Evolutionary conservation across 2,888 invertebrate genomes (phyloP).

Genomic region (Charanyca ferruginea): DNA sequence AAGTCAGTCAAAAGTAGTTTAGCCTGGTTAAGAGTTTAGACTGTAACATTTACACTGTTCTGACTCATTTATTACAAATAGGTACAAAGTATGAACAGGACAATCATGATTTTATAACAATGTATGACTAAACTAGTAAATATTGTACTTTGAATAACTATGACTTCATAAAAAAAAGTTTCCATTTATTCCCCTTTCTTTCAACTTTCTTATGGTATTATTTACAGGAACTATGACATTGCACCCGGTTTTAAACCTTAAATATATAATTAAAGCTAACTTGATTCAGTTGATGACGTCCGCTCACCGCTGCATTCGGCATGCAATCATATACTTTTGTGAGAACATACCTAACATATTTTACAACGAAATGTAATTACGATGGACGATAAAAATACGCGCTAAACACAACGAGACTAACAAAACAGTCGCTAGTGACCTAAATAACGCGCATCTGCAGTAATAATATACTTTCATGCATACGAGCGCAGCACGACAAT

Average conservation of each 20-base stretch:
- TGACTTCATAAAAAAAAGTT: slow-evolving; percentile 31
- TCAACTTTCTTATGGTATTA: slow-evolving; percentile 19
- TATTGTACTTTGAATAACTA: slow-evolving; percentile 13
- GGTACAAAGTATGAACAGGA: slow-evolving; percentile 37
- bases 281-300: slow-evolving; percentile 35
- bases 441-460: slow-evolving; percentile 84
- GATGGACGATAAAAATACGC: slow-evolving; percentile 57
- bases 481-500: slow-evolving; percentile 68
- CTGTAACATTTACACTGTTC: too few species aligned
- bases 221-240: slow-evolving; percentile 4
- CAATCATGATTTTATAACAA: slow-evolving; percentile 15
- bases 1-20: too few species aligned
- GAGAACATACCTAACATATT: slow-evolving; percentile 12
- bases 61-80: slow-evolving; percentile 50
- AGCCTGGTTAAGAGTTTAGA: too few species aligned
- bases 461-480: slow-evolving; percentile 86
- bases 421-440: slow-evolving; percentile 83
- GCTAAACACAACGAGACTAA: slow-evolving; percentile 69
- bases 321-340: background rate
- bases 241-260: slow-evolving; percentile 10
- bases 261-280: slow-evolving; percentile 33
- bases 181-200: slow-evolving; percentile 13
- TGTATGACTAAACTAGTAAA: slow-evolving; percentile 29
- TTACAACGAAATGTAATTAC: slow-evolving; percentile 30
- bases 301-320: slow-evolving; percentile 10